Base-by-base conservation (phyloP, 2,888 invertebrate species). In the Gastracanthus pulcherrimus region DNA sequence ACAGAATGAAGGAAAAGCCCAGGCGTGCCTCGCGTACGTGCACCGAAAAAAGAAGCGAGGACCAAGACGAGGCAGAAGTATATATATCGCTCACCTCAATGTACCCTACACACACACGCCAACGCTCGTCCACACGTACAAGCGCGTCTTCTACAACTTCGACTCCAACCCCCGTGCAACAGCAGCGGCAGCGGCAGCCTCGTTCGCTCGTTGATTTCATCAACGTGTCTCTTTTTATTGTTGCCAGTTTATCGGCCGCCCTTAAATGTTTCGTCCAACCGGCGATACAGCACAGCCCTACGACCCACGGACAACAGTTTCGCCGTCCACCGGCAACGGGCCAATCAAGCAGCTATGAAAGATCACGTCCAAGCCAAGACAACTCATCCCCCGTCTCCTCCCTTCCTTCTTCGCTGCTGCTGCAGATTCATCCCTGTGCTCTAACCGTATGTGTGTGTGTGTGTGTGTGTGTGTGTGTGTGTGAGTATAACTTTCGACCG, bases 271-370 rank as follows among this genome's bases (percentile, higher is more conserved):
- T 90, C 87, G 90, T 88, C 90, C 86, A 87, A 86, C 87, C 13
- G 29, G 9, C 31, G 38, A 36, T n/a, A n/a, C 5, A 41, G 13
- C n/a, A n/a, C 34, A 19, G 58, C 38, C 45, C 31, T 38, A 7
- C n/a, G 13, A 41, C n/a, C 67, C 38, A 23, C 70, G 86, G 90
- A 89, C 90, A 90, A 90, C 87, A 90, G 84, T 87, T 90, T 85
- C 76, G 41, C 90, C 67, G 62, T 0, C 62, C 2, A 62, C 13
- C 48, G 29, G 82, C 64, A 83, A 72, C 72, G 75, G 81, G 88
- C 89, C 91, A 91, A 91, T 91, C 91, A 91, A 90, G 89, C 89
- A 86, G 87, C 90, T 89, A 90, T 91, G 90, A 91, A 91, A 90
- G 91, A 90, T 91, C 91, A 91, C 91, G 91, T 91, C 87, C 90